Percentiles rank a stretch among this genome's conserved stretches.
These are phyloP conservation scores for Cataglyphis rosenhaueri DNA, from an alignment of 2,888 invertebrate genomes.

Conservation along the genomic window DNA sequence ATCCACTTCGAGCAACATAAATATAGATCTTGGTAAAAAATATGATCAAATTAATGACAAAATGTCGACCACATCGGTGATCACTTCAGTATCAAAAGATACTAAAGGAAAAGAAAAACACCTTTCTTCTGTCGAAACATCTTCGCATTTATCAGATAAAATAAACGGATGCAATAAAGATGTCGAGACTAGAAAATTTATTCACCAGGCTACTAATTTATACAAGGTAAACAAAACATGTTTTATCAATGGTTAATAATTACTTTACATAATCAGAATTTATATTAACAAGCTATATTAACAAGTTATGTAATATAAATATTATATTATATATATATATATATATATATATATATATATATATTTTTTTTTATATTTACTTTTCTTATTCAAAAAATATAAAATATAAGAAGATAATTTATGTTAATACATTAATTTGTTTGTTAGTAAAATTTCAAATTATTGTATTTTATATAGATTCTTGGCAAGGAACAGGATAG, in stretches of 20 bases:
- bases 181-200: background rate
- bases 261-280: background rate
- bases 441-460: conserved; percentile 13
- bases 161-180: background rate
- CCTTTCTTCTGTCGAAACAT: background rate
- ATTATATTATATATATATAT: background rate
- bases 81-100: background rate
- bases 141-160: background rate
- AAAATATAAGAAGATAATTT: background rate
- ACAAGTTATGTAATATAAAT: background rate
- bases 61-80: background rate
- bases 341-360: background rate
- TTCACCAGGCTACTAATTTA: background rate
- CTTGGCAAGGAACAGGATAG: background rate
- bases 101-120: background rate
- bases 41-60: background rate
- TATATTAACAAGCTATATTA: background rate
- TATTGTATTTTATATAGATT: background rate
- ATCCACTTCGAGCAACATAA: background rate
- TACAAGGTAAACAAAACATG: background rate
- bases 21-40: background rate
- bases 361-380: background rate
- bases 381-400: background rate
- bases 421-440: background rate
- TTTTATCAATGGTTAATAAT: background rate